Percentiles rank a stretch among this genome's conserved stretches.
Conservation (phyloP, 2,113 vertebrate species). For the Gambusia holbrooki region DNA sequence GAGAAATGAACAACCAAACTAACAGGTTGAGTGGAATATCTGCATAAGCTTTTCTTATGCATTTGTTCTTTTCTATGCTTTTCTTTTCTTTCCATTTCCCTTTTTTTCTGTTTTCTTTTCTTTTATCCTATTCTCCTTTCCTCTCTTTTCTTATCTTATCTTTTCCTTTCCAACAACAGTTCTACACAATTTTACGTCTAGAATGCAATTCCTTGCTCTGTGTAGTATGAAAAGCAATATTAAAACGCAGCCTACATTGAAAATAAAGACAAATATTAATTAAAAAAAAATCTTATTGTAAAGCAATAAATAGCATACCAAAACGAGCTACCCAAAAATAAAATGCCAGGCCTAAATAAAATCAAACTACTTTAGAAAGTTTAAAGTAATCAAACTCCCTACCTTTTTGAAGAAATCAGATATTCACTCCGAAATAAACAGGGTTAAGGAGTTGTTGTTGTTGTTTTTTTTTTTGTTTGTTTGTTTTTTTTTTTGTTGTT, state of each 20-base stretch:
- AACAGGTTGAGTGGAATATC: conserved; percentile 37
- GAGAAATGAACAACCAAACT: not conserved
- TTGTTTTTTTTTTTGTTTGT: too few species aligned
- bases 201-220: not conserved
- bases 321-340: too few species aligned
- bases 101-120: not conserved
- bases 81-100: not conserved
- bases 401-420: conserved; percentile 62
- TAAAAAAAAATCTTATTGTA: not conserved
- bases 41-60: not conserved
- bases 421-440: conserved; percentile 47
- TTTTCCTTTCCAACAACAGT: not conserved
- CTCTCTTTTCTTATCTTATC: not conserved
- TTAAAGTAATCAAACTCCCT: conserved; percentile 30
- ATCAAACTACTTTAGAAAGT: not conserved
- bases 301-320: not conserved
- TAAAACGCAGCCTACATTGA: not conserved
- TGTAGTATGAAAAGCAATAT: not conserved
- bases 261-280: not conserved
- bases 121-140: not conserved
- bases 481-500: not conserved
- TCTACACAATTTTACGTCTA: not conserved
- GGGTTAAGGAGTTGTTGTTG: conserved; percentile 13
- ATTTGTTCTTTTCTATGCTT: not conserved
- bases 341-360: not conserved